Evolutionary conservation across 2,888 invertebrate genomes (phyloP).

Genomic region (Aspidiotus rigidus): DNA sequence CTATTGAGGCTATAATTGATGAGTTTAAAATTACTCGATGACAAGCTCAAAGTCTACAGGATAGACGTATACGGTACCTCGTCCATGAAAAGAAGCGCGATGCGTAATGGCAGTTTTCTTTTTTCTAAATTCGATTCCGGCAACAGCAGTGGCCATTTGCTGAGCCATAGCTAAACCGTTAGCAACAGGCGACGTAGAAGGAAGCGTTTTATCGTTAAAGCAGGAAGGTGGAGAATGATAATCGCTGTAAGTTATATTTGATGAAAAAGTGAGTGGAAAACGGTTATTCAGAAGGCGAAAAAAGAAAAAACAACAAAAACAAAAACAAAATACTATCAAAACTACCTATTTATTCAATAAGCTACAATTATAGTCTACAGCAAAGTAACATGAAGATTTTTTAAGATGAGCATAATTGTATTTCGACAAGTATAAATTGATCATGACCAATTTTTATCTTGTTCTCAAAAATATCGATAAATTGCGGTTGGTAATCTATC

Average conservation of each 20-base stretch:
- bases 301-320: constrained; percentile 7
- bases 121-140: constrained; percentile 52
- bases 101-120: constrained; percentile 43
- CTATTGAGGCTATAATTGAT: no score
- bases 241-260: constrained; percentile 19
- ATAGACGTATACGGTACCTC: constrained; percentile 46
- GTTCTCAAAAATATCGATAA: no score
- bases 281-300: background rate
- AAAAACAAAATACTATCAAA: background rate
- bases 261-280: constrained; percentile 4
- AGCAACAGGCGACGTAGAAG: constrained; percentile 25
- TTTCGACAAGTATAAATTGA: no score
- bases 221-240: constrained; percentile 28
- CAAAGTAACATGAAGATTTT: no score
- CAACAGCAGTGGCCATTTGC: constrained; percentile 62
- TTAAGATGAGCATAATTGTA: no score
- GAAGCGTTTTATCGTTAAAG: constrained; percentile 26
- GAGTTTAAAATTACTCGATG: no score
- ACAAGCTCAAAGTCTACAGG: no score
- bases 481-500: no score
- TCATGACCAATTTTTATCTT: no score
- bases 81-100: constrained; percentile 57
- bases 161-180: constrained; percentile 54
- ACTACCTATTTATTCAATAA: no score
- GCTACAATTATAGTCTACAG: no score